Conservation (phyloP, 2,888 invertebrate genomes). For the Sinhomidia bicolor region DNA sequence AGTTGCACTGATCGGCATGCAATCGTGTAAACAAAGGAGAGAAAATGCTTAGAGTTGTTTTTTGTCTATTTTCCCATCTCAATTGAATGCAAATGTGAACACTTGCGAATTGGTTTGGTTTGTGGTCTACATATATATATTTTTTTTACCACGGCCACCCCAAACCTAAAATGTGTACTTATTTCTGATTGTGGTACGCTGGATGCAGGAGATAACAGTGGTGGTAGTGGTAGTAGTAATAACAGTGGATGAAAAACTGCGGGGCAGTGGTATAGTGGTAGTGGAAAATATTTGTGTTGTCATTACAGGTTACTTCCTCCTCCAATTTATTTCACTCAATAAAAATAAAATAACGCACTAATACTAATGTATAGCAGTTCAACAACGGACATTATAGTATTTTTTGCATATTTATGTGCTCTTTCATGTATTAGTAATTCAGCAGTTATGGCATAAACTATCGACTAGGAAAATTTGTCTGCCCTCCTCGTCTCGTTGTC, state of each 20-base stretch:
- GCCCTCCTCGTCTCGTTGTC: background rate
- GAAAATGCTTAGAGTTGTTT: background rate
- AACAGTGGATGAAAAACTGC: background rate
- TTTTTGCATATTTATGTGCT: constrained; percentile 9
- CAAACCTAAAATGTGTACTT: background rate
- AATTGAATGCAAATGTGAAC: background rate
- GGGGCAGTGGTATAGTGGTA: background rate
- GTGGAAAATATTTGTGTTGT: background rate
- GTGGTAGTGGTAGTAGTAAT: background rate
- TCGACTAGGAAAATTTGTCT: constrained; percentile 24
- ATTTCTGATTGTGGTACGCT: no score
- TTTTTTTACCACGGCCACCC: background rate
- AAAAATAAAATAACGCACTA: no score
- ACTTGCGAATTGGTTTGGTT: constrained; percentile 5
- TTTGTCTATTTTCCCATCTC: background rate
- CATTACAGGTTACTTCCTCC: background rate
- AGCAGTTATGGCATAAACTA: constrained; percentile 1
- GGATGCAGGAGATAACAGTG: no score
- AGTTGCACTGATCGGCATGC: background rate
- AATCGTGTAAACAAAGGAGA: background rate
- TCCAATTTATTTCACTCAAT: background rate
- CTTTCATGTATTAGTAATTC: constrained; percentile 29
- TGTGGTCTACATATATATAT: background rate
- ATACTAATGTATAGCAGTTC: background rate
- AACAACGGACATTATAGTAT: background rate